Percentiles rank a stretch among this genome's conserved stretches.
phyloP scores from a whole-genome alignment of 2,797 vertebrate genomes.

The Arremon brunneinucha region DNA sequence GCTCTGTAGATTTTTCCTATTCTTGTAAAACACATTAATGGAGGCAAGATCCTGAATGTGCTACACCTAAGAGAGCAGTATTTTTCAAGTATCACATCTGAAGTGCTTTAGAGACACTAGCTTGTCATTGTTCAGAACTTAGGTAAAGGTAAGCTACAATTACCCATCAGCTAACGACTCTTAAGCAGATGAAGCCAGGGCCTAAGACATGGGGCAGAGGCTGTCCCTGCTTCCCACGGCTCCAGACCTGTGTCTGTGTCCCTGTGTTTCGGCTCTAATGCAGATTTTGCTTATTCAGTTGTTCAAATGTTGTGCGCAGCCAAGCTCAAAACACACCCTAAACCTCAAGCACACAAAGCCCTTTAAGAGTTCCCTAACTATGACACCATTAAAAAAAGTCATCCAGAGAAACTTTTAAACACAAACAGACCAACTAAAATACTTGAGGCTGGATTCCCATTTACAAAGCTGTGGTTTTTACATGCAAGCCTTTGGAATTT shows the following conservation, averaged over 20 bases:
- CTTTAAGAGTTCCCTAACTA: not conserved
- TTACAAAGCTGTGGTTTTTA: slow-evolving; percentile 17
- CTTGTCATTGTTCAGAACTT: not conserved
- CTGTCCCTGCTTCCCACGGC: not conserved
- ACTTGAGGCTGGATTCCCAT: slow-evolving; percentile 7
- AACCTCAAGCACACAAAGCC: slow-evolving; percentile 29
- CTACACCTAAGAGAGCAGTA: not conserved
- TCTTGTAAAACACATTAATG: not conserved
- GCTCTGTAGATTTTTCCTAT: not conserved
- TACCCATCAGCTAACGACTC: not conserved
- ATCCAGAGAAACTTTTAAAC: slow-evolving; percentile 35
- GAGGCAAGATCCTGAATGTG: not conserved
- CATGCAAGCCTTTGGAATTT: slow-evolving; percentile 49
- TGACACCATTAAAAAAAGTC: not conserved
- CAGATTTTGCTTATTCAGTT: not conserved
- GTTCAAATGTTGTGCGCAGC: not conserved
- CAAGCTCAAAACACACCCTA: slow-evolving; percentile 24
- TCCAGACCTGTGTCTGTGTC: accelerated
- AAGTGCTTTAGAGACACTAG: not conserved
- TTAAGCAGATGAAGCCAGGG: not conserved
- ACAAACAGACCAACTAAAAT: slow-evolving; percentile 1
- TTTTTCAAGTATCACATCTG: not conserved
- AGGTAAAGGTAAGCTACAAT: not conserved
- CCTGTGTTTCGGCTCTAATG: accelerated
- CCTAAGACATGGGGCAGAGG: not conserved